A percentile compares a stretch with the other conserved stretches of the same genome.
phyloP scores from a whole-genome alignment of 1,140 invertebrate genomes.

The Philotrypesis tridentata region DNA sequence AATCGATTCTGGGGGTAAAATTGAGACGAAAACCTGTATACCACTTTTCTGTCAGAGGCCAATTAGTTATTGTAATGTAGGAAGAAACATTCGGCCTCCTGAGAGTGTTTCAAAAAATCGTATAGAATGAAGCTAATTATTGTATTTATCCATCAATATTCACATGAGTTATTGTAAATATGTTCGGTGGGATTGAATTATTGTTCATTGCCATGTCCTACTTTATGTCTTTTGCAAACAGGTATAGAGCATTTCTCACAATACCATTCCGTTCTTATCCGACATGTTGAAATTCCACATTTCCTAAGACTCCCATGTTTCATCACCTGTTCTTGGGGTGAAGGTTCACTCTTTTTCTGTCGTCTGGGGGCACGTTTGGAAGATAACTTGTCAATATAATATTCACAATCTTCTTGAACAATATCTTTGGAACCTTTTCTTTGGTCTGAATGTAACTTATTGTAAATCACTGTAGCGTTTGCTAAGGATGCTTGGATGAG shows the following conservation, averaged over 20 bases:
- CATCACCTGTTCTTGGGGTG: not conserved
- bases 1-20: too few relatives aligned
- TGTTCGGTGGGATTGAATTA: not conserved
- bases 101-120: too few relatives aligned
- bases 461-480: conserved; percentile 39
- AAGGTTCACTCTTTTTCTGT: not conserved
- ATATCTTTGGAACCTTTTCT: conserved; percentile 24
- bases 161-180: not conserved
- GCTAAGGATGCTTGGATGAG: conserved; percentile 37
- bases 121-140: too few relatives aligned
- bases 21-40: too few relatives aligned
- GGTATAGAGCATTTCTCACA: too few relatives aligned
- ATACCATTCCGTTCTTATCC: not conserved
- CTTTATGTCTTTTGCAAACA: not conserved
- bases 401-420: conserved; percentile 19
- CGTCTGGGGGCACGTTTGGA: not conserved
- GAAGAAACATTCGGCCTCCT: too few relatives aligned
- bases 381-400: conserved; percentile 9
- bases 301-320: not conserved
- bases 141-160: conserved; percentile 5
- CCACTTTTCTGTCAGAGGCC: too few relatives aligned
- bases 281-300: conserved; percentile 4
- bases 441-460: too few relatives aligned
- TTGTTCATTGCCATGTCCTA: not conserved
- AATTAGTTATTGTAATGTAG: too few relatives aligned